Evolutionary conservation across 1,140 invertebrate species (phyloP), one percentile per base, ranked within the genome.

Genomic region (Phortica variegata): DNA sequence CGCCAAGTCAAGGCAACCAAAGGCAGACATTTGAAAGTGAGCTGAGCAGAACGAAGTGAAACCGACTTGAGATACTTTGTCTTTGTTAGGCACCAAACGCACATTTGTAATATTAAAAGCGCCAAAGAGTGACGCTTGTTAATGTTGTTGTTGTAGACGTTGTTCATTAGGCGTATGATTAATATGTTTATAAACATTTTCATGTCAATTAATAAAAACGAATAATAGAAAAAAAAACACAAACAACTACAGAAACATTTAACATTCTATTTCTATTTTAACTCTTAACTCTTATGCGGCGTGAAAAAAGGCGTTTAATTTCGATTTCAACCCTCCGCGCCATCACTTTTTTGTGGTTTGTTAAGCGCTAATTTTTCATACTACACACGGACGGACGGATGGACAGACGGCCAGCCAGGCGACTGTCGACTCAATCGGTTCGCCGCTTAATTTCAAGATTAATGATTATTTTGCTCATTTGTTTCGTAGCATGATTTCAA

Each of bases 151-250:
- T n/a, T n/a, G n/a, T 26, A 26, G 5, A 26, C 23, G 68, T 69
- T 54, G 65, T 69, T 68, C 63, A 69, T 68, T 68, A 68, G 51
- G 49, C 36, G 29, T 39, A 61, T 68, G 65, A 68, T 68, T 68
- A 68, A 68, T 69, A 68, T 68, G 63, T 69, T 68, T 68, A 68
- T 68, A 68, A 68, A 60, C 65, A 68, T 60, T 68, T 49, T 50
- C 60, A 60, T 60, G 63, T 68, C 63, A 68, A 68, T 68, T 68
- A 68, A 68, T 68, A 69, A 63, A 31, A 47, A 40, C 54, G 38
- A 38, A 29, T 7, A 20, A 48, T 31, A 23, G 21, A 43, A 38
- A 38, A 19, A 42, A 31, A 48, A 49, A 36, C 21, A 44, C n/a
- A n/a, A n/a, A n/a, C n/a, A n/a, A n/a, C n/a, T n/a, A n/a, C n/a